Evolutionary conservation across 1,140 invertebrate genomes (phyloP).

Genomic region (Drosophila paulistorum): DNA sequence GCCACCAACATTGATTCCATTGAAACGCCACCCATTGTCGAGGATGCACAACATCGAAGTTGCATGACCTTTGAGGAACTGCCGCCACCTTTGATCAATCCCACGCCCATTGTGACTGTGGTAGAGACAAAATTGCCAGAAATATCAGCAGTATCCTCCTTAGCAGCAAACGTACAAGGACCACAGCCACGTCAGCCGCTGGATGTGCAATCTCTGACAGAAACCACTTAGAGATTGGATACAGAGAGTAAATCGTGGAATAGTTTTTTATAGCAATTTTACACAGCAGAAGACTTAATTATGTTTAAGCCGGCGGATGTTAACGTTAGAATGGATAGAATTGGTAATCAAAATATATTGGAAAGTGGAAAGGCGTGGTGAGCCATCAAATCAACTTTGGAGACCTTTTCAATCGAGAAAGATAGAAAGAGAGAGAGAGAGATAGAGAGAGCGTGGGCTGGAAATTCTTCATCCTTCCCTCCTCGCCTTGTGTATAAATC

Average conservation of each 20-base stretch:
- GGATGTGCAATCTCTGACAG: constrained; percentile 29
- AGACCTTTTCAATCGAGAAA: constrained; percentile 32
- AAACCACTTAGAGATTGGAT: constrained; percentile 25
- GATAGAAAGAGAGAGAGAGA: constrained; percentile 31
- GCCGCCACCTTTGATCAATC: constrained; percentile 67
- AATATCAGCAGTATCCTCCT: constrained; percentile 21
- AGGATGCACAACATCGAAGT: constrained; percentile 63
- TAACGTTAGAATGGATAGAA: constrained; percentile 16
- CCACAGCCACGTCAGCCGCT: constrained; percentile 66
- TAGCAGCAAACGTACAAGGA: constrained; percentile 7
- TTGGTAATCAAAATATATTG: constrained; percentile 18
- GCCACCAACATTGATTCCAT: constrained; percentile 54
- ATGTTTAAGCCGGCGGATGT: constrained; percentile 63
- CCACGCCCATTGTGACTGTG: constrained; percentile 69
- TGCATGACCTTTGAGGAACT: constrained; percentile 67
- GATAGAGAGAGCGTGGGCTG: constrained; percentile 24
- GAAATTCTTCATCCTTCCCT: constrained; percentile 14
- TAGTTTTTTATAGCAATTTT: constrained; percentile 78
- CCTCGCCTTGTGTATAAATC: constrained; percentile 66
- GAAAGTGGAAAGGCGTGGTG: not conserved
- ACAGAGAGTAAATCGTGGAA: constrained; percentile 46
- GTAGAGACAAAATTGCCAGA: constrained; percentile 46
- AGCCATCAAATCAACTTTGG: constrained; percentile 28
- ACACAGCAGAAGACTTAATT: constrained; percentile 80
- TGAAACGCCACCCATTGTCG: constrained; percentile 72